Conservation (phyloP, 2,888 invertebrate species). For the Zeuzera pyrina region DNA sequence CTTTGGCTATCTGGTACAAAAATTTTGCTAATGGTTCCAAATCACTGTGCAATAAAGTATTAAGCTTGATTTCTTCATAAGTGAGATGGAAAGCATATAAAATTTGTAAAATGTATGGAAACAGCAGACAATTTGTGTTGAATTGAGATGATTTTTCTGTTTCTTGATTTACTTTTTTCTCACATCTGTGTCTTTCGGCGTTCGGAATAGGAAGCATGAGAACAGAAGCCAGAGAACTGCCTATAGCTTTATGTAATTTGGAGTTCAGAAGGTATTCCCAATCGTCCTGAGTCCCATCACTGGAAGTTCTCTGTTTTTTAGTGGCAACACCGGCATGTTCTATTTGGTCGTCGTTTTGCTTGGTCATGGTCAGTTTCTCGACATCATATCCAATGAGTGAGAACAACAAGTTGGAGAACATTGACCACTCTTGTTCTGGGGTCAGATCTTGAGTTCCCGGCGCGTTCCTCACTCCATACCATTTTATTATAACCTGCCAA, state of each 20-base stretch:
- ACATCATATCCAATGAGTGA: slow-evolving; percentile 83
- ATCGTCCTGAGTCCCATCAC: slow-evolving; percentile 84
- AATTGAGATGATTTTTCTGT: slow-evolving; percentile 56
- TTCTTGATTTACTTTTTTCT: slow-evolving; percentile 20
- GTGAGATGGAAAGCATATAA: slow-evolving; percentile 88
- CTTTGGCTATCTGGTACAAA: slow-evolving; percentile 82
- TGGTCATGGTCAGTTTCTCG: slow-evolving; percentile 66
- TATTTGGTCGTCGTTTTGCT: slow-evolving; percentile 43
- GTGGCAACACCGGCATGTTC: slow-evolving; percentile 69
- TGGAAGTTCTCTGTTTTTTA: slow-evolving; percentile 86
- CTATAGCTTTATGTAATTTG: slow-evolving; percentile 67
- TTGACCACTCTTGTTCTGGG: slow-evolving; percentile 83
- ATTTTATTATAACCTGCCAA: slow-evolving; percentile 79
- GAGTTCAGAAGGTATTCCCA: slow-evolving; percentile 82
- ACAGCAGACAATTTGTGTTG: slow-evolving; percentile 78
- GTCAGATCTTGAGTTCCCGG: slow-evolving; percentile 87
- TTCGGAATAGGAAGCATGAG: slow-evolving; percentile 40
- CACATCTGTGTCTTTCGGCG: slow-evolving; percentile 11
- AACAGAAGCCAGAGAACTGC: slow-evolving; percentile 48
- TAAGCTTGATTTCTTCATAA: slow-evolving; percentile 92
- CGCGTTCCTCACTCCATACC: slow-evolving; percentile 92
- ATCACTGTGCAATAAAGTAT: slow-evolving; percentile 78
- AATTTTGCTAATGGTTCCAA: slow-evolving; percentile 79
- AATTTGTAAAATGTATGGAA: slow-evolving; percentile 81
- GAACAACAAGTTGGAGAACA: slow-evolving; percentile 76